Evolutionary conservation across 1,140 invertebrate species (phyloP).

Genomic region (Diorhabda sublineata): DNA sequence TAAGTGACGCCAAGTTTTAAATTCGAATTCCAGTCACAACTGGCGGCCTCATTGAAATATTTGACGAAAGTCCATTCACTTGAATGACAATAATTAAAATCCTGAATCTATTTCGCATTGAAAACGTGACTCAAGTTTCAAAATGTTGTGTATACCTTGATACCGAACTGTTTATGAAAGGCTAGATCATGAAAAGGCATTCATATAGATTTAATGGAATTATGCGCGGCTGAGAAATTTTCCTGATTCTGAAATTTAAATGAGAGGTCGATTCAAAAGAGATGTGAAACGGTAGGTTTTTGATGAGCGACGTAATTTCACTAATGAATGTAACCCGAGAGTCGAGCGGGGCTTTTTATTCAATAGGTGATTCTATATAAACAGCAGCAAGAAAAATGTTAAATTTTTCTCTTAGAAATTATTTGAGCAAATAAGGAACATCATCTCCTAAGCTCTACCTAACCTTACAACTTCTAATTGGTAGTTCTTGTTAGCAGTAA

Average conservation of each 20-base stretch:
- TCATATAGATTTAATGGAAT: slow-evolving; percentile 3
- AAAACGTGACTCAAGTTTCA: slow-evolving; percentile 2
- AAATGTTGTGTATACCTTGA: slow-evolving; percentile 2
- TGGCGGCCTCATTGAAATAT: neutral
- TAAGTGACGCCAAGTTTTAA: neutral
- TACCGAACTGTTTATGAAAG: slow-evolving; percentile 2
- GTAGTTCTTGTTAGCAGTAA: too few relatives aligned
- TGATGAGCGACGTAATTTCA: neutral
- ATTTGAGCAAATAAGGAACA: too few relatives aligned
- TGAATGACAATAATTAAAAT: neutral
- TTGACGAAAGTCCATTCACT: neutral
- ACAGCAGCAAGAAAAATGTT: too few relatives aligned
- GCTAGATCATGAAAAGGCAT: neutral
- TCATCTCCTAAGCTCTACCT: too few relatives aligned
- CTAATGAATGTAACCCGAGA: neutral
- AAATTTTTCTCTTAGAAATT: too few relatives aligned
- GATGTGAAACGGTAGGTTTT: slow-evolving; percentile 1
- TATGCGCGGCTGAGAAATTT: neutral
- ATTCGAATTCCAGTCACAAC: neutral
- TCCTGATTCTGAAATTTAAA: slow-evolving; percentile 1
- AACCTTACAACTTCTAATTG: too few relatives aligned
- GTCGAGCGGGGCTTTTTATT: neutral
- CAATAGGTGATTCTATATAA: too few relatives aligned
- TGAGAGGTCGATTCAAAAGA: neutral
- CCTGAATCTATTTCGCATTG: neutral